Evolutionary conservation across 2,797 vertebrate species (phyloP), one percentile per base, ranked within the genome.

Genomic region (Erpetoichthys calabaricus): DNA sequence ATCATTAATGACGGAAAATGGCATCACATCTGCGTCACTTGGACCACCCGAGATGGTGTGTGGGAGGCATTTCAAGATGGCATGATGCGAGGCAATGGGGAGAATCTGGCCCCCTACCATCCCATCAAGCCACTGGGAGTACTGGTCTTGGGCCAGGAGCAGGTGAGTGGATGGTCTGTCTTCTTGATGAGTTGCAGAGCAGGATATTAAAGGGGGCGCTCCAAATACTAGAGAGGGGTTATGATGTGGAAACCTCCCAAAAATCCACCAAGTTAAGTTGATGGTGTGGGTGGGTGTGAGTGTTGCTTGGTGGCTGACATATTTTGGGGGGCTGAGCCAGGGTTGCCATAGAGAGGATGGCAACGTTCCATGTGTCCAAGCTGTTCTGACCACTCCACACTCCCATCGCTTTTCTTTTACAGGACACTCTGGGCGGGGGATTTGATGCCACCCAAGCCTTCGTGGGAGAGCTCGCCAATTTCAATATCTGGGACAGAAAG

Each of bases 31-130:
- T 94, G 92, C 9, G 75, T 97, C 68, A 89, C 91, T 9, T 97
- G 94, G 94, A 97, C 94, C 64, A 97, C 93, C 1, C 83, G 94
- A 3, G 92, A 96, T 0, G 94, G 94, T 1, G 84, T 97, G 68
- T 97, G 94, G 94, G 93, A 97, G 62, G 94, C 94, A 57, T 97
- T 90, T 75, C 93, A 97, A 79, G 92, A 97, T 0, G 94, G 93
- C 10, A 87, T 90, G 4, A 79, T 87, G 79, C 80, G 86, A 0
- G 92, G 91, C 62, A 90, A 55, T 0, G 94, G 94, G 5, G 92
- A 97, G 65, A 97, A 96, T 70, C 74, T 97, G 77, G 93, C 94
- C 0, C 94, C 94, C 0, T 97, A 95, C 57, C 94, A 97, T 67
- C 94, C 94, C 60, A 93, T 97, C 73, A 97, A 97, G 59, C 89